These are phyloP conservation scores for Hermetia illucens DNA, from an alignment of 1,140 invertebrate species.

Conservation along the genomic window DNA sequence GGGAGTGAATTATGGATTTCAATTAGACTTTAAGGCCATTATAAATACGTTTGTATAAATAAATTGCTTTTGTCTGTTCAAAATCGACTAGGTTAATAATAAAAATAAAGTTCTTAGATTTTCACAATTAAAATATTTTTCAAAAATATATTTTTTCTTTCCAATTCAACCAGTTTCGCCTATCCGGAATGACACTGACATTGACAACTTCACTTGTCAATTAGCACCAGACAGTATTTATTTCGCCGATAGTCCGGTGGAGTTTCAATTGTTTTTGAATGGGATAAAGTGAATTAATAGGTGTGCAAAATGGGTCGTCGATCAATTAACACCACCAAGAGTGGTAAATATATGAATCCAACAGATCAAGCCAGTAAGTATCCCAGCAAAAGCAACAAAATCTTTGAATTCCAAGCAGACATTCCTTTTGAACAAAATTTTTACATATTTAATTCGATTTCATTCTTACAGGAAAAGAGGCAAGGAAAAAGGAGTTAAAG, in stretches of 20 bases:
- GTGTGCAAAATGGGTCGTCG: slow-evolving; percentile 70
- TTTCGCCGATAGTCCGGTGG: not conserved
- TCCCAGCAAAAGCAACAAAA: not conserved
- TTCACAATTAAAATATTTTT: too few species aligned
- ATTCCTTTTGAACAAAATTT: slow-evolving; percentile 1
- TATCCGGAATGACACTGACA: not conserved
- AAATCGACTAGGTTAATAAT: too few species aligned
- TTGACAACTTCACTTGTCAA: not conserved
- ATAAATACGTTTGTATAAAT: too few species aligned
- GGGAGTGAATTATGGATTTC: too few species aligned
- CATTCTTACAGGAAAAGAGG: slow-evolving; percentile 82
- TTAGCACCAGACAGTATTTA: not conserved
- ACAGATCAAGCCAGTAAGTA: slow-evolving; percentile 95
- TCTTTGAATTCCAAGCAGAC: not conserved
- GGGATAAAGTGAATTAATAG: not conserved
- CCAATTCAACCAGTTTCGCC: not conserved
- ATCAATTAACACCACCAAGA: slow-evolving; percentile 97
- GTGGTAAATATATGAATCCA: slow-evolving; percentile 99
- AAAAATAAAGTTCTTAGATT: too few species aligned
- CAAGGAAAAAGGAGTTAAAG: slow-evolving; percentile 91
- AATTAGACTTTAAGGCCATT: too few species aligned
- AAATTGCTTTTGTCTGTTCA: too few species aligned
- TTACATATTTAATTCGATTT: slow-evolving; percentile 7
- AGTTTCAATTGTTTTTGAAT: not conserved
- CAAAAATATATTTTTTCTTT: not conserved